Conservation (phyloP, 2,113 vertebrate genomes). For the Zosterops pallidus region DNA sequence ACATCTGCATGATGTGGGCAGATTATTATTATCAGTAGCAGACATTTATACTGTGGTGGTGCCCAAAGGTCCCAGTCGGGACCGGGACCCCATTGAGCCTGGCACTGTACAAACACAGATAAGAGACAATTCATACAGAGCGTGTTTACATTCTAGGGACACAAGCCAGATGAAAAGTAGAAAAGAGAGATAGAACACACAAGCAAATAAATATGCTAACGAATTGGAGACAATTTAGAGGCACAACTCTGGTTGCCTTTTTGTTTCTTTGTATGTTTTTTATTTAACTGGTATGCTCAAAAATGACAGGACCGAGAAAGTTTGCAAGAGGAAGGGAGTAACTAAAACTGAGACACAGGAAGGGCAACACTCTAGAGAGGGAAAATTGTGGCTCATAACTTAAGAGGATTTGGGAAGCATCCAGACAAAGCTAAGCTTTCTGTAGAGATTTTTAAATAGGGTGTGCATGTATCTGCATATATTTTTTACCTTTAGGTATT, state of each 20-base stretch:
- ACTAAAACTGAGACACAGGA: conserved; percentile 4
- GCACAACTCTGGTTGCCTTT: background rate
- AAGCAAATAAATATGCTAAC: conserved; percentile 26
- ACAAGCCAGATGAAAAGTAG: conserved; percentile 49
- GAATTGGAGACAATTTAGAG: background rate
- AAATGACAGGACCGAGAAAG: background rate
- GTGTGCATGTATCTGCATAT: background rate
- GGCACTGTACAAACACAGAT: conserved; percentile 66
- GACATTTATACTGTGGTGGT: conserved; percentile 46
- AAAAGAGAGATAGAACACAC: background rate
- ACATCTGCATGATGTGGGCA: conserved; percentile 51
- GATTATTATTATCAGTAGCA: conserved; percentile 63
- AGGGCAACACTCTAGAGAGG: background rate
- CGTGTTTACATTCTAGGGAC: conserved; percentile 38
- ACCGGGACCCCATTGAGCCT: conserved; percentile 13
- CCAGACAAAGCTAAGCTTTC: background rate
- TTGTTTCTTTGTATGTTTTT: background rate
- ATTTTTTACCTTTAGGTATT: background rate
- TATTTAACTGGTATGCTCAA: background rate
- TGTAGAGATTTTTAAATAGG: background rate
- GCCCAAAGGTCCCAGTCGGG: conserved; percentile 48
- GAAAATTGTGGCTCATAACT: background rate
- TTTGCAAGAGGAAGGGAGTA: conserved; percentile 46
- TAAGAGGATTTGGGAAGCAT: background rate
- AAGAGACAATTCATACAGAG: conserved; percentile 48